A percentile compares a stretch with the other conserved stretches of the same genome.
Evolutionary conservation across 2,888 invertebrate genomes (phyloP).

Genomic region (Lomographa bimaculata): DNA sequence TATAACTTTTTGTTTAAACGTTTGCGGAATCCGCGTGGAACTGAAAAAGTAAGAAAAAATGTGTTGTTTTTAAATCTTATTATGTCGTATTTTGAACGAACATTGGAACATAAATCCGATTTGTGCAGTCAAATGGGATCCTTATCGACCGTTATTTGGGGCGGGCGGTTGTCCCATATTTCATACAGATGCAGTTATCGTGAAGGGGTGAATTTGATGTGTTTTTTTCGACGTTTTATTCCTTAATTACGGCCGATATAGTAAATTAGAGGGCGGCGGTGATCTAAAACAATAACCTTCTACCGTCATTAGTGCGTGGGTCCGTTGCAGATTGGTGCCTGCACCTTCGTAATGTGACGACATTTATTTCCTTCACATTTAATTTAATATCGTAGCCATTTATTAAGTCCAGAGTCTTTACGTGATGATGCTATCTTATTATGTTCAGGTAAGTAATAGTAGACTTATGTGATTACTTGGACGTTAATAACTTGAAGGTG

Average conservation of each 20-base stretch:
- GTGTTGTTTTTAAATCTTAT: slow-evolving; percentile 31
- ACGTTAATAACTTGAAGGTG: slow-evolving; percentile 24
- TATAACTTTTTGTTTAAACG: slow-evolving; percentile 76
- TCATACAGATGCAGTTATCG: slow-evolving; percentile 64
- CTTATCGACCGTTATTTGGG: slow-evolving; percentile 48
- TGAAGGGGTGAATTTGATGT: slow-evolving; percentile 69
- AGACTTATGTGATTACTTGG: slow-evolving; percentile 25
- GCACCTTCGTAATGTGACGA: slow-evolving; percentile 73
- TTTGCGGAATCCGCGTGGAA: slow-evolving; percentile 55
- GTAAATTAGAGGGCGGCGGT: slow-evolving; percentile 76
- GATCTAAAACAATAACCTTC: slow-evolving; percentile 79
- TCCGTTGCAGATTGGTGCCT: slow-evolving; percentile 56
- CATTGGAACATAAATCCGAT: slow-evolving; percentile 24
- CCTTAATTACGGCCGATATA: slow-evolving; percentile 73
- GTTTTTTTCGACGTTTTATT: slow-evolving; percentile 57
- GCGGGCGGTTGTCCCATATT: slow-evolving; percentile 42
- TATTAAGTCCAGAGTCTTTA: slow-evolving; percentile 50
- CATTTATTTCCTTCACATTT: slow-evolving; percentile 57
- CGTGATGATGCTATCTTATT: slow-evolving; percentile 32
- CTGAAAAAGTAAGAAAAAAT: slow-evolving; percentile 20
- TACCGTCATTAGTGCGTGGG: slow-evolving; percentile 63
- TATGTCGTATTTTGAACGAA: slow-evolving; percentile 10
- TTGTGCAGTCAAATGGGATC: slow-evolving; percentile 30
- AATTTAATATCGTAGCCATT: slow-evolving; percentile 56
- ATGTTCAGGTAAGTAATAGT: slow-evolving; percentile 35